A percentile compares a stretch with the other conserved stretches of the same genome.
Conservation (phyloP, 2,113 vertebrate genomes). For the Melanotaenia duboulayi region DNA sequence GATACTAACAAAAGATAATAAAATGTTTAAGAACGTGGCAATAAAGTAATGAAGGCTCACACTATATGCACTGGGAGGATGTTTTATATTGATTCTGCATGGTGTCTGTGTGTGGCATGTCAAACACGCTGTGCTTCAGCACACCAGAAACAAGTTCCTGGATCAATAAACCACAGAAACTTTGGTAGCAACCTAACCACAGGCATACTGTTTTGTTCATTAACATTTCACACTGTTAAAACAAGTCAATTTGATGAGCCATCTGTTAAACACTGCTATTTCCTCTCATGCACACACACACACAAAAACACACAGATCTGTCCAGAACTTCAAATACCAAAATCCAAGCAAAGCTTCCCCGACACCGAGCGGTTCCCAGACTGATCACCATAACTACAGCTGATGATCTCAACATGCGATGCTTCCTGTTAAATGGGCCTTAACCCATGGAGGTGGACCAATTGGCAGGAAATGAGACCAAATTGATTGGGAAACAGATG, state of each 20-base stretch:
- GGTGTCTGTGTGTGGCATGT: neutral
- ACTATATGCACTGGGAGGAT: slow-evolving; percentile 28
- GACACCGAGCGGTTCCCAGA: slow-evolving; percentile 13
- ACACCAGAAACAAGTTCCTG: slow-evolving; percentile 10
- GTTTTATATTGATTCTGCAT: slow-evolving; percentile 22
- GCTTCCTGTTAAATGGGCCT: slow-evolving; percentile 68
- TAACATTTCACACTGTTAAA: slow-evolving; percentile 36
- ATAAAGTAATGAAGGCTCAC: slow-evolving; percentile 43
- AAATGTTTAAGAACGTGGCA: slow-evolving; percentile 26
- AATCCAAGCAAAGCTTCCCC: slow-evolving; percentile 23
- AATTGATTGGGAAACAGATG: slow-evolving; percentile 74
- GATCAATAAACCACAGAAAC: slow-evolving; percentile 21
- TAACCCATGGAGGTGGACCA: slow-evolving; percentile 61
- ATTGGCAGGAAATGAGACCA: slow-evolving; percentile 75
- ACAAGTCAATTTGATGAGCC: slow-evolving; percentile 36
- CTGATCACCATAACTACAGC: slow-evolving; percentile 61
- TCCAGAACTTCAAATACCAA: slow-evolving; percentile 32
- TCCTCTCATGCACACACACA: neutral
- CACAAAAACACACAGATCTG: neutral
- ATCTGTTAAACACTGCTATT: slow-evolving; percentile 48
- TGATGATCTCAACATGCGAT: slow-evolving; percentile 56
- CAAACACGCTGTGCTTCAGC: slow-evolving; percentile 4
- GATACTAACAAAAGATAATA: neutral
- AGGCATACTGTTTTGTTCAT: slow-evolving; percentile 19
- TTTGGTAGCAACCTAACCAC: slow-evolving; percentile 15